phyloP scores from a whole-genome alignment of 2,888 invertebrate species.

The Digitonthophagus gazella region DNA sequence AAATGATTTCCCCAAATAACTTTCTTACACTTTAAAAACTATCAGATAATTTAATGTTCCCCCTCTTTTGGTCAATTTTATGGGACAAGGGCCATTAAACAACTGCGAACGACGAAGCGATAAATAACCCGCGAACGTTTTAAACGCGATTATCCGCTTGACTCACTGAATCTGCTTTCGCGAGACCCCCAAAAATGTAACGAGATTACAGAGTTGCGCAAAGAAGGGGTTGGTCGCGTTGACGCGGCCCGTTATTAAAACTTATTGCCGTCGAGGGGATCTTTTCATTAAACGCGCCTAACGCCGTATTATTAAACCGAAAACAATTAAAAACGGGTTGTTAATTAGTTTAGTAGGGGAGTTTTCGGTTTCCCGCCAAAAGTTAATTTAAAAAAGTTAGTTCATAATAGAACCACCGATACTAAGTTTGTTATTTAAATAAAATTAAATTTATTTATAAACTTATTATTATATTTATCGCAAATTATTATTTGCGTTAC shows the following conservation, averaged over 20 bases:
- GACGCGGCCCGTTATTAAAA: constrained; percentile 37
- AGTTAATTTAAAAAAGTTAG: no score
- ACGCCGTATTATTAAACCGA: constrained; percentile 35
- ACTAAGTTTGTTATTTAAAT: no score
- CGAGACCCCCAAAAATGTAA: background rate
- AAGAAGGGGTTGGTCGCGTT: constrained; percentile 31
- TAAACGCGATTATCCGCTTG: constrained; percentile 7
- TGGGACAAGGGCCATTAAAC: background rate
- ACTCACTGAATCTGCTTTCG: background rate
- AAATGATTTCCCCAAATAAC: no score
- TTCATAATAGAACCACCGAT: no score
- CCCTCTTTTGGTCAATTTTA: background rate
- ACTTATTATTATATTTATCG: no score
- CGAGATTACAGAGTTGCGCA: constrained; percentile 7
- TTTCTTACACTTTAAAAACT: background rate
- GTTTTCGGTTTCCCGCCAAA: no score
- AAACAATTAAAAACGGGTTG: constrained; percentile 39
- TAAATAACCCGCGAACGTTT: constrained; percentile 1
- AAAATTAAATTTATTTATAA: no score
- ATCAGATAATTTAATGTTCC: no score
- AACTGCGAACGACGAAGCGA: background rate
- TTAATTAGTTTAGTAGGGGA: constrained; percentile 39
- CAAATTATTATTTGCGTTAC: no score
- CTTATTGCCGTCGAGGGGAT: constrained; percentile 36
- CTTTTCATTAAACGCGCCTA: constrained; percentile 36